phyloP scores from a whole-genome alignment of 2,113 vertebrate species.

The Galeopterus variegatus region DNA sequence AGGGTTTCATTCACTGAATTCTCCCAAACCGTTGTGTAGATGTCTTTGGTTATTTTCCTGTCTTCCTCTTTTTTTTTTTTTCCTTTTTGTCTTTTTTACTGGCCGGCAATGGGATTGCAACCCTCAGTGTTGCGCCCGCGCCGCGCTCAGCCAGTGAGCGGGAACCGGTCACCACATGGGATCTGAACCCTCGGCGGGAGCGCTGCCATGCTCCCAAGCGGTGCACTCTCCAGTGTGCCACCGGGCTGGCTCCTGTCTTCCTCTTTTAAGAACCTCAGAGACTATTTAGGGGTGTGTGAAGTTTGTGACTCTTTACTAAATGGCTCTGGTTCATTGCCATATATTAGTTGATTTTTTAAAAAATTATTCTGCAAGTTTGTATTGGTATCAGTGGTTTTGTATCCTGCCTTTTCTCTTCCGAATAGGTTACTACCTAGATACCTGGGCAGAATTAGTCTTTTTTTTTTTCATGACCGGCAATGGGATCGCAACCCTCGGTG shows the following conservation, averaged over 20 bases:
- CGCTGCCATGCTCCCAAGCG: no score
- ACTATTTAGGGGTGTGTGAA: background rate
- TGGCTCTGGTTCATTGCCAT: background rate
- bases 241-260: background rate
- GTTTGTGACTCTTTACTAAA: background rate
- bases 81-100: no score
- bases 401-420: slow-evolving; percentile 4
- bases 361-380: background rate
- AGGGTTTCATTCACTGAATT: background rate
- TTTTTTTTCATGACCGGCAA: no score
- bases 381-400: background rate
- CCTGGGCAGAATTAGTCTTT: slow-evolving; percentile 3
- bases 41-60: background rate
- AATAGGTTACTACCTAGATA: slow-evolving; percentile 7
- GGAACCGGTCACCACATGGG: no score
- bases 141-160: no score
- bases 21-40: background rate
- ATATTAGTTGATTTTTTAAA: background rate
- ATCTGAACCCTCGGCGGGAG: no score
- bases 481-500: no score
- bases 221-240: no score
- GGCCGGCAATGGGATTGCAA: no score
- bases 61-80: background rate
- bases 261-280: background rate
- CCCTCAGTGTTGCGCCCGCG: no score